Evolutionary conservation across 1,140 invertebrate genomes (phyloP).

Genomic region (Penaeus vannamei): DNA sequence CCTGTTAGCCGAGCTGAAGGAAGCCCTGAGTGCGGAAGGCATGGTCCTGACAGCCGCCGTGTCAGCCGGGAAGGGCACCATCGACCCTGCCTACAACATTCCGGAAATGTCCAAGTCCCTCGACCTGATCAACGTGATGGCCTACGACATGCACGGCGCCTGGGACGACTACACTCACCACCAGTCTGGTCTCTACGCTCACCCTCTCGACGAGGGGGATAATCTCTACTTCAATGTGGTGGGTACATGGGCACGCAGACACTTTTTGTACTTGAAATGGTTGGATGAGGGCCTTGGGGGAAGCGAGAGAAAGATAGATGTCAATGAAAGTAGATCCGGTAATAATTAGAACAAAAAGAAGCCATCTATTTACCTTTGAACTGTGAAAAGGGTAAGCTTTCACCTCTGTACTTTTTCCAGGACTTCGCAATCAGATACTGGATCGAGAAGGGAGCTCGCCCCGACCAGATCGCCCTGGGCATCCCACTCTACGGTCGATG

Average conservation of each 20-base stretch:
- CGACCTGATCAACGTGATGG: constrained; percentile 74
- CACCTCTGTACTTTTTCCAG: constrained; percentile 68
- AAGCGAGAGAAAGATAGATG: too few relatives aligned
- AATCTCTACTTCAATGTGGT: constrained; percentile 72
- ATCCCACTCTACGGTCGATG: constrained; percentile 79
- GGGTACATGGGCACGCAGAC: constrained; percentile 73
- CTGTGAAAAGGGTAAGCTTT: too few relatives aligned
- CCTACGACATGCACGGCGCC: constrained; percentile 73
- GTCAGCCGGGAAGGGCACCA: constrained; percentile 72
- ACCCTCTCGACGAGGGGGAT: constrained; percentile 57
- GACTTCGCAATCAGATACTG: constrained; percentile 78
- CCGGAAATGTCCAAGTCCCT: constrained; percentile 72
- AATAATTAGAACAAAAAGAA: too few relatives aligned
- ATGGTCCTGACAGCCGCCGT: constrained; percentile 76
- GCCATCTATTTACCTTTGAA: neutral
- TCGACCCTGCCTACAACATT: constrained; percentile 74
- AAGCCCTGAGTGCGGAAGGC: constrained; percentile 82
- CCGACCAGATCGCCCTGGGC: constrained; percentile 78
- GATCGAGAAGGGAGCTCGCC: constrained; percentile 76
- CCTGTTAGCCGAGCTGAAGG: constrained; percentile 79
- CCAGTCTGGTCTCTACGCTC: constrained; percentile 72
- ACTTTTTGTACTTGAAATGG: constrained; percentile 85
- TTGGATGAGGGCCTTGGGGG: too few relatives aligned
- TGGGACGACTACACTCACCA: constrained; percentile 72
- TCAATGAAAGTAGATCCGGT: too few relatives aligned